phyloP scores from a whole-genome alignment of 2,797 vertebrate genomes.

The Lagocephalus sceleratus region DNA sequence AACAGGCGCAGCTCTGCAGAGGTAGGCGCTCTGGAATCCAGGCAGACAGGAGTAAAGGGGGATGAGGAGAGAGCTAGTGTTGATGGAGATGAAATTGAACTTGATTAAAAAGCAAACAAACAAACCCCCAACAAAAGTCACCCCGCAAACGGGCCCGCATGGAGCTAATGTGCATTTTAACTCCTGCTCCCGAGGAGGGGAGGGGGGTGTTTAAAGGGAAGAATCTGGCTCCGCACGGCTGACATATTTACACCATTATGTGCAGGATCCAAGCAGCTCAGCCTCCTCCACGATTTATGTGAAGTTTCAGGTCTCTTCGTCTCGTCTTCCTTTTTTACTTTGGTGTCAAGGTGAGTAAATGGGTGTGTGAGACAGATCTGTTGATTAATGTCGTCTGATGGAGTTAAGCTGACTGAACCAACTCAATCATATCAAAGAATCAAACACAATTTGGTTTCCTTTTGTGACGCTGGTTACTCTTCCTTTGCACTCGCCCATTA shows the following conservation, averaged over 20 bases:
- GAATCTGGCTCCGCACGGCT: slow-evolving; percentile 64
- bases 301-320: slow-evolving; percentile 43
- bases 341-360: slow-evolving; percentile 57
- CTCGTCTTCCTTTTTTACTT: slow-evolving; percentile 36
- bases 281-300: slow-evolving; percentile 55
- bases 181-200: slow-evolving; percentile 50
- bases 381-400: slow-evolving; percentile 41
- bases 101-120: slow-evolving; percentile 75
- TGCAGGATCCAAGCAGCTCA: slow-evolving; percentile 54
- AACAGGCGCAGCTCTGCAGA: slow-evolving; percentile 57
- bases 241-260: slow-evolving; percentile 79
- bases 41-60: slow-evolving; percentile 52
- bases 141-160: slow-evolving; percentile 53
- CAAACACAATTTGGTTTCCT: too few relatives aligned
- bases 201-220: slow-evolving; percentile 63
- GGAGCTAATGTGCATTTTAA: slow-evolving; percentile 56
- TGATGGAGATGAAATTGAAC: slow-evolving; percentile 59
- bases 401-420: slow-evolving; percentile 36
- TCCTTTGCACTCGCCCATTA: too few relatives aligned
- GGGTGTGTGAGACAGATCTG: slow-evolving; percentile 45
- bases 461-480: too few relatives aligned
- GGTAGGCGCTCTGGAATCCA: slow-evolving; percentile 59
- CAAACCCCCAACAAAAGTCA: slow-evolving; percentile 62
- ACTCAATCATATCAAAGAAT: slow-evolving; percentile 39
- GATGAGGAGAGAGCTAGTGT: slow-evolving; percentile 27